Conservation (phyloP, 1,140 invertebrate genomes). For the Drosophila pruinosa region DNA sequence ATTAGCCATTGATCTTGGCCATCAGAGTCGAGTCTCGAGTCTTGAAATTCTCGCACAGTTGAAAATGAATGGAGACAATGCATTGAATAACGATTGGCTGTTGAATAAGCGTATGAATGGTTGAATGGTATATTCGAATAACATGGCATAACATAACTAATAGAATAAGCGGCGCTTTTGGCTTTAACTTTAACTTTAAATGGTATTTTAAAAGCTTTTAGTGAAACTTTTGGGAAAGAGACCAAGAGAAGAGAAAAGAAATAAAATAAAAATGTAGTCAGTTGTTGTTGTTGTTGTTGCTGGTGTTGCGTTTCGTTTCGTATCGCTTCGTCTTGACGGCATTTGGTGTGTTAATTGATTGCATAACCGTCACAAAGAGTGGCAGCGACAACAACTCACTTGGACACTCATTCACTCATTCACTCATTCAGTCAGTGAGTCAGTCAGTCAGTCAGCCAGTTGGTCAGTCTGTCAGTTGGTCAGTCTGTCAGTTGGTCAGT, state of each 20-base stretch:
- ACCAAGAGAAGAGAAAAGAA: slow-evolving; percentile 4
- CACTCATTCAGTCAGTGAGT: slow-evolving; percentile 13
- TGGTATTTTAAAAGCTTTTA: neutral
- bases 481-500: slow-evolving; percentile 50
- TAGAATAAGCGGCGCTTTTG: slow-evolving; percentile 5
- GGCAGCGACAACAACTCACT: slow-evolving; percentile 22
- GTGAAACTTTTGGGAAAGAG: slow-evolving; percentile 11
- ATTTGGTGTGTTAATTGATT: slow-evolving; percentile 75
- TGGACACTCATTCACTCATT: slow-evolving; percentile 19
- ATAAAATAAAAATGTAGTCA: slow-evolving; percentile 6
- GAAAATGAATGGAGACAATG: slow-evolving; percentile 26
- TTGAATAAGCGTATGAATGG: slow-evolving; percentile 13
- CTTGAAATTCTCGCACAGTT: neutral
- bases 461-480: neutral
- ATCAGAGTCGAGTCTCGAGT: slow-evolving; percentile 14
- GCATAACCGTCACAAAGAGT: slow-evolving; percentile 61
- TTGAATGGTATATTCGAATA: too few species aligned
- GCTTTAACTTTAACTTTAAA: neutral
- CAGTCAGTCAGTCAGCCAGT: slow-evolving; percentile 20
- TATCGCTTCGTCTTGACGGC: slow-evolving; percentile 33
- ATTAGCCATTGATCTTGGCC: slow-evolving; percentile 73
- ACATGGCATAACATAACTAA: too few species aligned
- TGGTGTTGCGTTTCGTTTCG: slow-evolving; percentile 6
- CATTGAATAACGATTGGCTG: neutral
- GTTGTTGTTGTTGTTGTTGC: neutral